phyloP scores from a whole-genome alignment of 1,140 invertebrate species.

The Drosophila nigromelanica region DNA sequence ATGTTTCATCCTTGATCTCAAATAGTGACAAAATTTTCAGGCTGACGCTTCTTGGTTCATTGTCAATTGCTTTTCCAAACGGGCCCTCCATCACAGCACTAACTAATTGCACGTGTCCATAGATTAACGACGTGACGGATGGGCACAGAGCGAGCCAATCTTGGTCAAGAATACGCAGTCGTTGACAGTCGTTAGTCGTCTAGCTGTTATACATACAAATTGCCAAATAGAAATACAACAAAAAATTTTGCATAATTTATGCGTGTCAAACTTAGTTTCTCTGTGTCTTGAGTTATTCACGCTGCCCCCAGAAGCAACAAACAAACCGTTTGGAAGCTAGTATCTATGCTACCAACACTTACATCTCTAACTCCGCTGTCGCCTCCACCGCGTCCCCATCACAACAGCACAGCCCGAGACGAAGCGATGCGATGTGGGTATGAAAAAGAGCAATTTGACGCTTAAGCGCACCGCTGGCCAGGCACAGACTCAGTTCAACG shows the following conservation, averaged over 20 bases:
- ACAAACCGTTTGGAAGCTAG: constrained; percentile 39
- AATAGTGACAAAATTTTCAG: constrained; percentile 36
- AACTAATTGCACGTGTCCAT: constrained; percentile 56
- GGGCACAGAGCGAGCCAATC: constrained; percentile 35
- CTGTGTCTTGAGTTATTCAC: constrained; percentile 29
- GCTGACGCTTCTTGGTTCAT: constrained; percentile 23
- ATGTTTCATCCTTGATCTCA: constrained; percentile 73
- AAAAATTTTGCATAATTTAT: constrained; percentile 72
- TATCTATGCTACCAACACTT: background rate
- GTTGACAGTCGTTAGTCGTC: constrained; percentile 15
- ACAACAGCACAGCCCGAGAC: background rate
- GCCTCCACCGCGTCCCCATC: background rate
- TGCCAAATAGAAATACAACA: constrained; percentile 39
- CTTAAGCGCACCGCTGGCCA: constrained; percentile 74
- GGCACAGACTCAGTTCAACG: constrained; percentile 77
- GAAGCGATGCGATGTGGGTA: constrained; percentile 15
- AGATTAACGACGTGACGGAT: constrained; percentile 37
- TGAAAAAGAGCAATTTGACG: constrained; percentile 73
- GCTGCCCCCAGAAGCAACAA: constrained; percentile 8
- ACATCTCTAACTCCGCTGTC: background rate
- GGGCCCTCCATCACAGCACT: background rate
- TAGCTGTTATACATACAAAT: constrained; percentile 22
- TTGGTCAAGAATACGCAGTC: constrained; percentile 52
- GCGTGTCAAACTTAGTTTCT: constrained; percentile 51
- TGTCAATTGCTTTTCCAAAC: constrained; percentile 62